These are phyloP conservation scores for Gymnosoma rotundatum DNA, from an alignment of 2,888 invertebrate genomes.

Conservation along the genomic window DNA sequence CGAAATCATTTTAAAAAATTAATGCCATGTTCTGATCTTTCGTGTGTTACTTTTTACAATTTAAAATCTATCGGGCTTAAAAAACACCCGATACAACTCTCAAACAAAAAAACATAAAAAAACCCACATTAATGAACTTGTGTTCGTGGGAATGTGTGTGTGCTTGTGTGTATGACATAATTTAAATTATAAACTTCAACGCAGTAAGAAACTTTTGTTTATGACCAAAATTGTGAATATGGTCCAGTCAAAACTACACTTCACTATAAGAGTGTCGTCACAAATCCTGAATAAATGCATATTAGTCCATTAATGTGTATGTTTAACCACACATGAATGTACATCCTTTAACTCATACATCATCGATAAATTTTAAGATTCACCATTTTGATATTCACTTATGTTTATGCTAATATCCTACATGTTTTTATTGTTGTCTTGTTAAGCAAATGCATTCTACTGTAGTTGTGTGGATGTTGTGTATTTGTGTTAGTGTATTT, in stretches of 20 bases:
- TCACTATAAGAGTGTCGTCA: no score
- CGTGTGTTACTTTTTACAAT: no score
- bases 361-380: constrained; percentile 33
- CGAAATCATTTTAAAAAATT: no score
- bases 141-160: neutral
- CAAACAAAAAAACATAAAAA: neutral
- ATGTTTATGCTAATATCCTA: constrained; percentile 52
- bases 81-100: no score
- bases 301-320: no score
- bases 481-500: neutral
- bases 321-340: neutral
- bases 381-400: constrained; percentile 49
- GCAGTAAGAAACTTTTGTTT: no score
- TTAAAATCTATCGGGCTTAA: no score
- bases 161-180: neutral
- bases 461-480: neutral
- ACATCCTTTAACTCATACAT: constrained; percentile 18
- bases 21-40: no score
- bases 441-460: neutral
- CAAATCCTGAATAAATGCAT: no score
- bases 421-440: constrained; percentile 28
- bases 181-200: no score
- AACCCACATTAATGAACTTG: neutral
- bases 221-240: no score
- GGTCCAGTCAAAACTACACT: no score